Conservation (phyloP, 2,888 invertebrate genomes). For the Andricus quercusramuli region DNA sequence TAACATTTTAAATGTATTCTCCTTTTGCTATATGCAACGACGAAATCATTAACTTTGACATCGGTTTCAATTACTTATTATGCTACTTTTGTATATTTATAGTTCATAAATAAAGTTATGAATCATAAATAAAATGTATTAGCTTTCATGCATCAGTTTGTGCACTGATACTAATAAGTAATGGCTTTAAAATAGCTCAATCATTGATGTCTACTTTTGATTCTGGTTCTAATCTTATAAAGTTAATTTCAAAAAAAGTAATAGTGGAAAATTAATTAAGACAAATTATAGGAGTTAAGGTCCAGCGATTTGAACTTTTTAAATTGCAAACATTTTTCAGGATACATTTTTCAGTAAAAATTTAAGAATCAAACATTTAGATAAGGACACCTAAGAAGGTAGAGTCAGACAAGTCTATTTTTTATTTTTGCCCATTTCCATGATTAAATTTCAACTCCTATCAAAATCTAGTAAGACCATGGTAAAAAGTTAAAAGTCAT, state of each 20-base stretch:
- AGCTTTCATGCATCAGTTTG: background rate
- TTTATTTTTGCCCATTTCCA: no score
- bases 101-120: conserved; percentile 7
- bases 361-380: no score
- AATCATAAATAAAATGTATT: background rate
- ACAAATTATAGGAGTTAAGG: no score
- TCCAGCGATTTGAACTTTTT: no score
- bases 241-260: background rate
- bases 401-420: no score
- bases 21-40: background rate
- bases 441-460: no score
- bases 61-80: background rate
- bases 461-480: no score
- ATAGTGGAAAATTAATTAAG: no score
- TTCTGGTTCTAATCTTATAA: background rate
- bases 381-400: no score
- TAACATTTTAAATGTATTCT: background rate
- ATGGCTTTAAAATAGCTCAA: background rate
- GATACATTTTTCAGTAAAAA: no score
- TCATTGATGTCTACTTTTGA: background rate
- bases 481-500: no score
- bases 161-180: background rate
- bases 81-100: conserved; percentile 7
- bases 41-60: background rate
- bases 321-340: no score